Evolutionary conservation across 2,797 vertebrate species (phyloP).

Genomic region (Sebastes ruberrimus): DNA sequence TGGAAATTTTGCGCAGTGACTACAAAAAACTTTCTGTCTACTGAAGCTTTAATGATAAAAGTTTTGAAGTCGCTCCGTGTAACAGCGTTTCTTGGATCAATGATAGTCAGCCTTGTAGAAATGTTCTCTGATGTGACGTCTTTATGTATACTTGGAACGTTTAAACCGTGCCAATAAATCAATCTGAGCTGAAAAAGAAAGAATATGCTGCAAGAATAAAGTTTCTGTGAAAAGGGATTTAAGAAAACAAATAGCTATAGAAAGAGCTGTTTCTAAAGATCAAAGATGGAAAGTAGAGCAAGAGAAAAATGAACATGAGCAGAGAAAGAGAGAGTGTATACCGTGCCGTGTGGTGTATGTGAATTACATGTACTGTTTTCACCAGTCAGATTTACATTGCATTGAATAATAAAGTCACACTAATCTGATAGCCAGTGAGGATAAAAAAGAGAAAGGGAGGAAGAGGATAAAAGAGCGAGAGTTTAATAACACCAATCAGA

Average conservation of each 20-base stretch:
- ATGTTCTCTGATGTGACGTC: not conserved
- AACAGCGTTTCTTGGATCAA: not conserved
- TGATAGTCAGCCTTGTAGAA: not conserved
- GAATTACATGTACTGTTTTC: not conserved
- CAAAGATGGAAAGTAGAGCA: not conserved
- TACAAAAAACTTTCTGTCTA: too few relatives aligned
- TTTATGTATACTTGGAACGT: not conserved
- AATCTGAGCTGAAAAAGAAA: not conserved
- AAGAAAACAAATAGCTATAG: accelerated
- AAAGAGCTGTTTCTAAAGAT: not conserved
- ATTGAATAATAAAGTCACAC: slow-evolving; percentile 31
- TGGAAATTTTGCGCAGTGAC: too few relatives aligned
- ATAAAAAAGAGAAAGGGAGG: not conserved
- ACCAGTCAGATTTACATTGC: not conserved
- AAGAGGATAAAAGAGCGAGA: slow-evolving; percentile 29
- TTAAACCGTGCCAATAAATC: not conserved
- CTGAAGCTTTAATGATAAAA: not conserved
- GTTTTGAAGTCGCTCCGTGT: not conserved
- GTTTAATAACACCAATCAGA: slow-evolving; percentile 68
- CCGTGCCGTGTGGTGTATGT: not conserved
- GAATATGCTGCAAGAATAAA: not conserved
- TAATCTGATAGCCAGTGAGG: slow-evolving; percentile 9
- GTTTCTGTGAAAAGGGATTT: not conserved
- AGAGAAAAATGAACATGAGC: not conserved
- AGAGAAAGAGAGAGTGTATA: not conserved